Evolutionary conservation across 2,797 vertebrate genomes (phyloP).

Genomic region (Tauraco hartlaubi): DNA sequence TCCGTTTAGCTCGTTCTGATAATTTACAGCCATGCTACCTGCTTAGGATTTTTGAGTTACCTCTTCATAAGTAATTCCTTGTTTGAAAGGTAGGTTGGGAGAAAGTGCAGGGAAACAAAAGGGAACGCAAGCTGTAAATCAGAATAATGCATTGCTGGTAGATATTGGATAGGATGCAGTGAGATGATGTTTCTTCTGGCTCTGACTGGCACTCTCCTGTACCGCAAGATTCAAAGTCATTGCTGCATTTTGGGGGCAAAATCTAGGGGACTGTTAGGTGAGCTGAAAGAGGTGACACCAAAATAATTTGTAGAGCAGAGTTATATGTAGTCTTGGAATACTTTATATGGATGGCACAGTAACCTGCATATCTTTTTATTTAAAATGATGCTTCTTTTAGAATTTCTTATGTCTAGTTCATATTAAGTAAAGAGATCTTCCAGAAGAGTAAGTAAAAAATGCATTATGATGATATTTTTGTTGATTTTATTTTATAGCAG

Average conservation of each 20-base stretch:
- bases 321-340: neutral
- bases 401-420: neutral
- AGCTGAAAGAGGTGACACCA: neutral
- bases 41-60: neutral
- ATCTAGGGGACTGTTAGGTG: neutral
- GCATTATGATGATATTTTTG: neutral
- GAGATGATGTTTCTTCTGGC: neutral
- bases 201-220: neutral
- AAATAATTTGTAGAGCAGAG: neutral
- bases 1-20: neutral
- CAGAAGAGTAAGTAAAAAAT: neutral
- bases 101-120: neutral
- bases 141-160: neutral
- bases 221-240: neutral
- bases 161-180: neutral
- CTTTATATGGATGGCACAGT: neutral
- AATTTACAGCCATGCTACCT: neutral
- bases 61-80: neutral
- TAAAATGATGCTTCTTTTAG: neutral
- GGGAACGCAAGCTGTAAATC: neutral
- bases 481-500: slow-evolving; percentile 51
- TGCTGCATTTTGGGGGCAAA: neutral
- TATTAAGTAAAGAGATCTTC: neutral
- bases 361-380: neutral
- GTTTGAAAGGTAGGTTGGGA: neutral